Percentiles rank a stretch among this genome's conserved stretches.
Evolutionary conservation across 2,113 vertebrate species (phyloP).

Genomic region (Rhombomys opimus): DNA sequence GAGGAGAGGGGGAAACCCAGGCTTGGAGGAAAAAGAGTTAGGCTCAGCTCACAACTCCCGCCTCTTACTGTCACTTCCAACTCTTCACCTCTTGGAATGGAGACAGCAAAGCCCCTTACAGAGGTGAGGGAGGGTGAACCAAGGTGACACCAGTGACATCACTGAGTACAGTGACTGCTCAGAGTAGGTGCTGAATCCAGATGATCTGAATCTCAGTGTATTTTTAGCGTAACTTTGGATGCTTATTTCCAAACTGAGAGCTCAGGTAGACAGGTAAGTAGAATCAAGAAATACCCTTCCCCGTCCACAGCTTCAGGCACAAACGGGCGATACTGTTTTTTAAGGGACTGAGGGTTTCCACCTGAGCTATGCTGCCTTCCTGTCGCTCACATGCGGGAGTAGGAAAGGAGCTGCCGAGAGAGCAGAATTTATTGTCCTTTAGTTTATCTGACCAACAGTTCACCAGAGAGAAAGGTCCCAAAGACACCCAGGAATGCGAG

Average conservation of each 20-base stretch:
- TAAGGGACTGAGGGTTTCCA: background rate
- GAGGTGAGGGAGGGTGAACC: background rate
- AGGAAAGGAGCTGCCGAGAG: background rate
- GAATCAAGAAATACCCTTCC: conserved; percentile 31
- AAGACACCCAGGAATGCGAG: fast-evolving
- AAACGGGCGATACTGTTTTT: background rate
- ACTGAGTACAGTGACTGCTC: background rate
- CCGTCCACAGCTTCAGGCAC: background rate
- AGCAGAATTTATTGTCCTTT: background rate
- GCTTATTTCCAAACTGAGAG: conserved; percentile 53
- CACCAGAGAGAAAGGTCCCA: background rate
- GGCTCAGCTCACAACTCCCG: background rate
- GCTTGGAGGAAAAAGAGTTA: background rate
- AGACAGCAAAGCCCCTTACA: background rate
- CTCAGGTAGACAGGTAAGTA: background rate
- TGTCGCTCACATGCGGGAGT: background rate
- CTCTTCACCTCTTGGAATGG: background rate
- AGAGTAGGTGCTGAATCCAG: background rate
- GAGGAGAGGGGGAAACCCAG: background rate
- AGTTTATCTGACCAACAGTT: background rate
- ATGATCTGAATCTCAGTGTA: background rate
- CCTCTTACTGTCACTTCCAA: background rate
- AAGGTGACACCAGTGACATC: background rate
- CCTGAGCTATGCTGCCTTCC: background rate
- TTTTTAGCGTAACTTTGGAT: conserved; percentile 56